Evolutionary conservation across 2,113 vertebrate species (phyloP).

Genomic region (Hymenochirus boettgeri): DNA sequence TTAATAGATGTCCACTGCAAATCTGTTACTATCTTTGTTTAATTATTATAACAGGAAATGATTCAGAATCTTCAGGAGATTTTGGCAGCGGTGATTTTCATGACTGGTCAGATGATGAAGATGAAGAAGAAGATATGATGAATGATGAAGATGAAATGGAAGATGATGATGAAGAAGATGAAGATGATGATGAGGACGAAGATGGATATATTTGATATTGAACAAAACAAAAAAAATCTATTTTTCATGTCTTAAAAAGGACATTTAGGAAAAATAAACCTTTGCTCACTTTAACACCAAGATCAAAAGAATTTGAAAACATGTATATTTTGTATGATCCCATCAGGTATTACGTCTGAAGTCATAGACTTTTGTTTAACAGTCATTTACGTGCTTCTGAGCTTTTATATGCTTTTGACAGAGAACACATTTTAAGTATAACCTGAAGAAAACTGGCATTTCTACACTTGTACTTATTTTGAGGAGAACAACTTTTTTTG

Average conservation of each 20-base stretch:
- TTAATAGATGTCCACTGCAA: not conserved
- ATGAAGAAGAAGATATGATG: conserved; percentile 61
- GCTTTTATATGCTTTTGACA: conserved; percentile 58
- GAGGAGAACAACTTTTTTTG: conserved; percentile 34
- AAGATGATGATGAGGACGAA: conserved; percentile 77
- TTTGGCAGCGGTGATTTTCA: conserved; percentile 83
- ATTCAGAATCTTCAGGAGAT: conserved; percentile 87
- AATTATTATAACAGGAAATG: conserved; percentile 60
- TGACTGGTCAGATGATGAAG: conserved; percentile 75
- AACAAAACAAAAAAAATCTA: conserved; percentile 61
- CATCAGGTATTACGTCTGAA: conserved; percentile 62
- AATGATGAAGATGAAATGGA: conserved; percentile 75
- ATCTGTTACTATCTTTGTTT: not conserved
- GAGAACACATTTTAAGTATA: conserved; percentile 53
- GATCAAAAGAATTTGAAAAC: conserved; percentile 71
- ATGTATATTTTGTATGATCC: conserved; percentile 87
- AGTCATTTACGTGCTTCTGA: conserved; percentile 58
- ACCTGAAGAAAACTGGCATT: conserved; percentile 43
- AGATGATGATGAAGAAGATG: conserved; percentile 81
- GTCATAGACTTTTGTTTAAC: conserved; percentile 63
- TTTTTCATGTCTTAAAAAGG: conserved; percentile 66
- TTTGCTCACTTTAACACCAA: conserved; percentile 66
- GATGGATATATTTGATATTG: conserved; percentile 79
- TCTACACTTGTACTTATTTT: conserved; percentile 40
- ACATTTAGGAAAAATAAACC: conserved; percentile 63